Evolutionary conservation across 2,888 invertebrate genomes (phyloP), one percentile per base, ranked within the genome.

Genomic region (Drosophila stalkeri): DNA sequence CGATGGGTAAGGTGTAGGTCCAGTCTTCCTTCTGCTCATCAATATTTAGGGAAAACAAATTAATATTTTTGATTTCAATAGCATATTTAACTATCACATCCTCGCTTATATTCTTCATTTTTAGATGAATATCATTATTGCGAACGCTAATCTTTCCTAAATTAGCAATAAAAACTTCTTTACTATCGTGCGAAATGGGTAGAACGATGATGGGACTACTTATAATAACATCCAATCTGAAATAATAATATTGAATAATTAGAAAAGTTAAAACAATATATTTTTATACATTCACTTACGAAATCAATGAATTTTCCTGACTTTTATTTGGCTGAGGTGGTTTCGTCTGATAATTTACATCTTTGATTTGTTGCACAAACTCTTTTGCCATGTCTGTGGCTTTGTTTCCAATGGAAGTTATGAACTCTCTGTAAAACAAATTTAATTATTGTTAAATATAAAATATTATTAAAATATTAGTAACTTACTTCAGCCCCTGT

Each of bases 321-420:
- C 49, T 23, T 49, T 56, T 66, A 54, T 56, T 76, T 8, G 67
- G 59, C n/a, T 68, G 63, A 2, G 72, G 49, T 55, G 70, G 69
- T 46, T 84, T 75, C 11, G 69, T 57, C 33, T 71, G 67, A 59
- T 76, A 61, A 33, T 59, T 89, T 64, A 54, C 79, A 16, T 90
- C 91, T 51, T 82, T 86, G 6, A 92, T 95, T 31, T 96, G 95
- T 81, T 97, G 96, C 4, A 97, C 97, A 67, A 99, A 94, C 0
- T 97, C 98, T 71, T 97, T 95, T 31, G 99, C 99, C 95, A 99
- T 97, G 93, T 98, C 98, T 0, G 98, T 97, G 41, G 99, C 99
- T 62, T 98, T 98, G 63, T 96, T 96, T 80, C 96, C 96, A 82
- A 99, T 96, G 59, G 98, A 97, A 62, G 96, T 94, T 16, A 98